Evolutionary conservation across 2,113 vertebrate genomes (phyloP).

Genomic region (Gavialis gangeticus): DNA sequence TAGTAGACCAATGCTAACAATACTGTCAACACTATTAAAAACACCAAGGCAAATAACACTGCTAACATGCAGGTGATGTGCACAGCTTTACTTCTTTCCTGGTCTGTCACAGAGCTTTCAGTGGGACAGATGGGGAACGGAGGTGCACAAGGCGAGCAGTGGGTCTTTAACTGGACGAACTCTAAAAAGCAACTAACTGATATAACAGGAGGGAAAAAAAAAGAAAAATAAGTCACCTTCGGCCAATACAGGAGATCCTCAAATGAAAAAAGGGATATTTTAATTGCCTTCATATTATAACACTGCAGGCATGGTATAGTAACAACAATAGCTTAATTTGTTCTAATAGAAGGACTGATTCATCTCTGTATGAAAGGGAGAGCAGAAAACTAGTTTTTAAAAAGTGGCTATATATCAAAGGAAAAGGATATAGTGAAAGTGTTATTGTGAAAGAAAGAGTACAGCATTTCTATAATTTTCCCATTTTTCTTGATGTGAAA

Average conservation of each 20-base stretch:
- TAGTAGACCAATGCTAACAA: neutral
- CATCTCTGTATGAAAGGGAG: rapidly evolving
- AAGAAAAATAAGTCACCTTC: neutral
- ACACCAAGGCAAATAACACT: neutral
- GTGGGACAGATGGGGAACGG: slow-evolving; percentile 14
- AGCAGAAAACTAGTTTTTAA: rapidly evolving
- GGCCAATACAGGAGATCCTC: neutral
- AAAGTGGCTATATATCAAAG: neutral
- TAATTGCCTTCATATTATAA: neutral
- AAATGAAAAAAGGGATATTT: neutral
- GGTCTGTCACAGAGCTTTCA: neutral
- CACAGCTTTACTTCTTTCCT: neutral
- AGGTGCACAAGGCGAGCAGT: neutral
- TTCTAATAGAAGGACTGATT: neutral
- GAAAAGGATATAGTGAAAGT: neutral
- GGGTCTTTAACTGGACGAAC: too few species aligned
- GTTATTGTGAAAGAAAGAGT: neutral
- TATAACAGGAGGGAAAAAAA: too few species aligned
- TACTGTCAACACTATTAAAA: rapidly evolving
- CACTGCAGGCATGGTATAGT: rapidly evolving
- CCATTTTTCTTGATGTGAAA: neutral
- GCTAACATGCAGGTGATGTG: neutral
- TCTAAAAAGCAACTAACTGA: neutral
- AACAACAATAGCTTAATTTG: rapidly evolving
- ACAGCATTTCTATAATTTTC: neutral